These are phyloP conservation scores for Oligia latruncula DNA, from an alignment of 2,888 invertebrate species.

Conservation along the genomic window DNA sequence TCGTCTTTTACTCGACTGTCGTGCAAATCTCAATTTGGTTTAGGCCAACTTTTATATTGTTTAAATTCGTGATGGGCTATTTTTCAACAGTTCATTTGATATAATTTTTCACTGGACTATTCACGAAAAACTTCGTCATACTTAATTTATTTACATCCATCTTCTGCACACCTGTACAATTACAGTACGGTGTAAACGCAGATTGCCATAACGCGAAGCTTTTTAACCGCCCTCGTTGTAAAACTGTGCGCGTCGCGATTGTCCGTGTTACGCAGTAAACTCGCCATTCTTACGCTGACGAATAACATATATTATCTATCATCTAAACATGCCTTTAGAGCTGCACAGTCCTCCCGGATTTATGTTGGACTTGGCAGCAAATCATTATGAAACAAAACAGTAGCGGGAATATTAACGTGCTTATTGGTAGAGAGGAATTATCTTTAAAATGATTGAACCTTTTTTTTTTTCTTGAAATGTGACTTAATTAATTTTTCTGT, in stretches of 20 bases:
- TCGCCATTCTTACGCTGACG: constrained; percentile 81
- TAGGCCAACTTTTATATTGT: not conserved
- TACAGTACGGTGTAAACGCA: constrained; percentile 73
- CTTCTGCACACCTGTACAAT: constrained; percentile 20
- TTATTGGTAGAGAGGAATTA: not conserved
- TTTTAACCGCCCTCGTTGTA: constrained; percentile 88
- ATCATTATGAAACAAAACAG: constrained; percentile 58
- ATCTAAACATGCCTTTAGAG: constrained; percentile 78
- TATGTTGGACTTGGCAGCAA: constrained; percentile 59
- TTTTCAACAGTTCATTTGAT: not conserved
- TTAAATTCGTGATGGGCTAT: not conserved
- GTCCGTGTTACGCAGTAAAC: constrained; percentile 89
- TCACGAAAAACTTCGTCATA: not conserved
- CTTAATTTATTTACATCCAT: not conserved
- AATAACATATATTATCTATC: constrained; percentile 83
- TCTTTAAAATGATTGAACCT: not conserved
- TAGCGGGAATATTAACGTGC: constrained; percentile 1
- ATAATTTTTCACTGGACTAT: not conserved
- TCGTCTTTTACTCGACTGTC: not conserved
- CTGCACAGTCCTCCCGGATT: constrained; percentile 40
- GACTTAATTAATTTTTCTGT: not conserved
- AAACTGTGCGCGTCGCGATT: constrained; percentile 85
- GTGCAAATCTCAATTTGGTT: not conserved
- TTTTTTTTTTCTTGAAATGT: not conserved
- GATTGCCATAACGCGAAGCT: constrained; percentile 82